Conservation (phyloP, 1,140 invertebrate species). For the Hyposmocoma kahamanoa region DNA sequence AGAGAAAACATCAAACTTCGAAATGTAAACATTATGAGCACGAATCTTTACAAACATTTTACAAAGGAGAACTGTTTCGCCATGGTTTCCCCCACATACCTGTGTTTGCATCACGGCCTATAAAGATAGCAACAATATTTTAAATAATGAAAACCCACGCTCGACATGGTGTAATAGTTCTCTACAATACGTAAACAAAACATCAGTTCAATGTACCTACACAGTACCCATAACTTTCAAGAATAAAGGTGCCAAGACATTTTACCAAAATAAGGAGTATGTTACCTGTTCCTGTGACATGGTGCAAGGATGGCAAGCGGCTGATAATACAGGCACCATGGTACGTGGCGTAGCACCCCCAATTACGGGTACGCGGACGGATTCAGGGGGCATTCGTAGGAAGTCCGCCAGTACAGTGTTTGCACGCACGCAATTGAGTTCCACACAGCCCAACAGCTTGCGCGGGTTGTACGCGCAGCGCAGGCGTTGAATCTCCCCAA, state of each 20-base stretch:
- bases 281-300: conserved; percentile 55
- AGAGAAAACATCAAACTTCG: too few relatives aligned
- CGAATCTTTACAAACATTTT: too few relatives aligned
- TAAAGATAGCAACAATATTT: too few relatives aligned
- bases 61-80: too few relatives aligned
- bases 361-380: conserved; percentile 85
- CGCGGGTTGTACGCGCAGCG: conserved; percentile 79
- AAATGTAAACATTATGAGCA: too few relatives aligned
- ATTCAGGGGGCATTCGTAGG: conserved; percentile 76
- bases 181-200: too few relatives aligned
- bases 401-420: conserved; percentile 80
- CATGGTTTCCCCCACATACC: too few relatives aligned
- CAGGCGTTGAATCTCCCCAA: conserved; percentile 74
- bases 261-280: not conserved
- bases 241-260: not conserved
- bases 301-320: conserved; percentile 72
- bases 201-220: too few relatives aligned
- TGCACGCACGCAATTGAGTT: conserved; percentile 83
- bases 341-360: conserved; percentile 87
- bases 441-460: conserved; percentile 86
- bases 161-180: too few relatives aligned
- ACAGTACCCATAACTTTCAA: too few relatives aligned
- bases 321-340: conserved; percentile 88
- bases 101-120: too few relatives aligned
- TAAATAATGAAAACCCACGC: too few relatives aligned